Evolutionary conservation across 2,888 invertebrate genomes (phyloP), one percentile per base, ranked within the genome.

Genomic region (Leucophenga montana): DNA sequence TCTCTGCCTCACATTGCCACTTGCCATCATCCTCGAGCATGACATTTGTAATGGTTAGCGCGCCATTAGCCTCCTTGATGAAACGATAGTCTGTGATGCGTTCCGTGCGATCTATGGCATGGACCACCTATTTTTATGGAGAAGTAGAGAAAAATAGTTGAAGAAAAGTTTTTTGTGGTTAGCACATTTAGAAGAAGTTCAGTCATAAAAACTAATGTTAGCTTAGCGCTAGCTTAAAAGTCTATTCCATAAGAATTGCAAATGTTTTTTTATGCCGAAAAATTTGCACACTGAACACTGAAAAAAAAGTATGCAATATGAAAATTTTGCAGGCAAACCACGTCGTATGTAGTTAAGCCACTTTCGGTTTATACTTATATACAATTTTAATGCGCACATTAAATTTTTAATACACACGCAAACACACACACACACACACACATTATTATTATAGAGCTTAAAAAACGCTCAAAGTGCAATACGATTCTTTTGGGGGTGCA

Each of bases 1-100:
- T 93, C 80, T 92, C 92, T 6, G 93, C 92, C 77, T 92, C 92
- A 84, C 94, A 95, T 77, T 91, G 91, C 92, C 94, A 94, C 78
- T 91, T 90, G n/a, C 94, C 94, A 80, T 93, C 92, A 82, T 94
- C 93, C 85, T 93, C 93, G 13, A 89, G 83, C 89, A 89, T 89
- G n/a, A 89, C 89, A 77, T 89, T 89, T 71, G 86, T 88, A 67
- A 89, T 89, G 76, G 89, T 89, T 72, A 89, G 80, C 56, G 87
- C 88, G 22, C 89, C 89, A 79, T 88, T 86, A 70, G 87, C 82
- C 77, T 89, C 89, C 74, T 87, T 88, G 67, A 89, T 87, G 76
- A 89, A 89, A 76, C 89, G 88, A 81, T 87, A 88, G 81, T 89
- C 89, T 62, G 88, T 88, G 71, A 87, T 86, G 67, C 89, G 83